A percentile compares a stretch with the other conserved stretches of the same genome.
Evolutionary conservation across 1,140 invertebrate species (phyloP).

Genomic region (Armadillidium nasatum): DNA sequence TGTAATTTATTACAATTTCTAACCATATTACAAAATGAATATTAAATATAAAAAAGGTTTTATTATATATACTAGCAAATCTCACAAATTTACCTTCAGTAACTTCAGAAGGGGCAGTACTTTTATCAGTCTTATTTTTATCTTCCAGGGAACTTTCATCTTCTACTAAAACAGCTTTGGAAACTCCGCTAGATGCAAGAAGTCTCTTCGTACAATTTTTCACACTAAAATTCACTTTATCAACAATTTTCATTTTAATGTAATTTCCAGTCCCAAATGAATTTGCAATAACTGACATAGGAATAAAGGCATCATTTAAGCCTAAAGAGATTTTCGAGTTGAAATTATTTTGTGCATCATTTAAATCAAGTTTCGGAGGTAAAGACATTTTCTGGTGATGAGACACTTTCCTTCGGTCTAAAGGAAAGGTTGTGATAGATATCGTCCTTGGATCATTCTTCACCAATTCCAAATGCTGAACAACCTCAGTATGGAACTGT

Average conservation of each 20-base stretch:
- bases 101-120: too few relatives aligned
- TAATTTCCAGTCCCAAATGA: background rate
- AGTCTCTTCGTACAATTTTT: background rate
- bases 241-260: background rate
- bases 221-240: background rate
- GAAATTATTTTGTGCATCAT: background rate
- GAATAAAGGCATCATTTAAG: background rate
- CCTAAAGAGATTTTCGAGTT: background rate
- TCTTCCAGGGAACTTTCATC: background rate
- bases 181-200: background rate
- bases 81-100: too few relatives aligned
- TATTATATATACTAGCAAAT: too few relatives aligned
- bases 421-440: background rate
- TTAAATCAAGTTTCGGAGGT: background rate
- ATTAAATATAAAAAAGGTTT: too few relatives aligned
- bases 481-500: background rate
- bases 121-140: too few relatives aligned
- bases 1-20: too few relatives aligned
- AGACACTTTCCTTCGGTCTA: background rate
- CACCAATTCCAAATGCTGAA: conserved; percentile 7
- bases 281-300: background rate
- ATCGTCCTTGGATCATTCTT: background rate
- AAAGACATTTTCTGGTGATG: background rate
- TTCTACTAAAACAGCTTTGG: background rate
- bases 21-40: too few relatives aligned